Evolutionary conservation across 2,888 invertebrate species (phyloP).

Genomic region (Pantelozetes paolii): DNA sequence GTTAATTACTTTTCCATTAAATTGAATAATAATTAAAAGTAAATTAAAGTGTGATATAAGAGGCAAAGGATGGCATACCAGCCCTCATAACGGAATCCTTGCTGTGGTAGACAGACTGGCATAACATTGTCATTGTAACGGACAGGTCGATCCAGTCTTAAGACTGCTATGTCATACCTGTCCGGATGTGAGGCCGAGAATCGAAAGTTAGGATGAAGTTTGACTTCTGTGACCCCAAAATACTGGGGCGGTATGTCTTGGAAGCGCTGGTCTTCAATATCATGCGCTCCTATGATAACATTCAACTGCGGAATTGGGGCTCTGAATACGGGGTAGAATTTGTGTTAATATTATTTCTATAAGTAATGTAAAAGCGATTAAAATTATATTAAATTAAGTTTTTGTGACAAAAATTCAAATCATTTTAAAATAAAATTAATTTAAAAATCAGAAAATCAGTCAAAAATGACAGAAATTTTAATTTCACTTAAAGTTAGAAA

Average conservation of each 20-base stretch:
- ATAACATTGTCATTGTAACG: constrained; percentile 64
- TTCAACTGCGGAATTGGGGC: constrained; percentile 68
- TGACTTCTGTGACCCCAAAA: constrained; percentile 66
- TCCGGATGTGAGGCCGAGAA: constrained; percentile 78
- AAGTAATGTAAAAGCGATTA: too few species aligned
- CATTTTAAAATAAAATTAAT: background rate
- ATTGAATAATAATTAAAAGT: background rate
- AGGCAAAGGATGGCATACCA: constrained; percentile 55
- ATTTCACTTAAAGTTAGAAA: background rate
- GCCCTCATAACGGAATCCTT: constrained; percentile 53
- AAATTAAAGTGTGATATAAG: background rate
- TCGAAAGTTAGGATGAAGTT: constrained; percentile 73
- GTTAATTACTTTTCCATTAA: background rate
- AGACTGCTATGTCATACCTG: constrained; percentile 68
- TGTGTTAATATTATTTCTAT: too few species aligned
- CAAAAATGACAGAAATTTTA: too few species aligned
- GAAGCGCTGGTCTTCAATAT: constrained; percentile 67
- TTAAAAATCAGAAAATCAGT: background rate
- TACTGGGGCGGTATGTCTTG: constrained; percentile 63
- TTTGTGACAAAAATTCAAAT: too few species aligned
- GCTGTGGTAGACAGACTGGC: constrained; percentile 71
- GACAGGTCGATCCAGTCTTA: constrained; percentile 67
- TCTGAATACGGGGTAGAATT: constrained; percentile 54
- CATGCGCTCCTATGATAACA: constrained; percentile 73
- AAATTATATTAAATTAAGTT: too few species aligned